A percentile compares a stretch with the other conserved stretches of the same genome.
These are phyloP conservation scores for Watsonalla binaria DNA, from an alignment of 2,888 invertebrate genomes.

Conservation along the genomic window DNA sequence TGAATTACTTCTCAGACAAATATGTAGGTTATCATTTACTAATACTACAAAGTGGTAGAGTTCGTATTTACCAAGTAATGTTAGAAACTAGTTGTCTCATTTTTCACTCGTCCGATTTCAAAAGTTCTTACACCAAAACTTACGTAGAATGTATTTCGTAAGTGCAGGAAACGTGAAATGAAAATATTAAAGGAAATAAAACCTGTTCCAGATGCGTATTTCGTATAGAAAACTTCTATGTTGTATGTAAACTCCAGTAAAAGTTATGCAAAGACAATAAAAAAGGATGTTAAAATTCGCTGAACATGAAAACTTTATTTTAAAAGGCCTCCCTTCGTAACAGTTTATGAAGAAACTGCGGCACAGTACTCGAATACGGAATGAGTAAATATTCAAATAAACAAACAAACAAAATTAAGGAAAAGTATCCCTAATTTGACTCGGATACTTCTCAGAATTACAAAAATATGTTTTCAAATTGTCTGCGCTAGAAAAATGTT, in stretches of 20 bases:
- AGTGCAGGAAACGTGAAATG: no score
- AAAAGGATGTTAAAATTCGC: constrained; percentile 18
- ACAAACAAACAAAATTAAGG: constrained; percentile 1
- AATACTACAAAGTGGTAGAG: no score
- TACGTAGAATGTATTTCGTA: no score
- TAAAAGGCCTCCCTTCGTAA: neutral
- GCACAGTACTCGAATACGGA: constrained; percentile 2
- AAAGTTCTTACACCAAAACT: no score
- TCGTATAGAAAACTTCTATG: neutral
- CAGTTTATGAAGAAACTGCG: constrained; percentile 9
- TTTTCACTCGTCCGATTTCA: no score
- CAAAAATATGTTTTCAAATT: neutral
- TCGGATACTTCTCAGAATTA: neutral
- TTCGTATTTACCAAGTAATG: no score
- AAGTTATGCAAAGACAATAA: constrained; percentile 23
- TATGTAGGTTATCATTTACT: no score
- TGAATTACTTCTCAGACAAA: no score
- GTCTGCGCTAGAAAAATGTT: neutral
- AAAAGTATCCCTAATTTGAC: neutral
- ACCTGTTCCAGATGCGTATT: no score
- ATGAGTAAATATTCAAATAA: neutral
- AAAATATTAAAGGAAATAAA: no score
- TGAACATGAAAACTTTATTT: constrained; percentile 6
- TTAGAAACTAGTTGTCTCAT: no score
- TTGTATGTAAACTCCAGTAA: constrained; percentile 7